phyloP scores from a whole-genome alignment of 2,888 invertebrate genomes.

The Peribatodes rhomboidaria region DNA sequence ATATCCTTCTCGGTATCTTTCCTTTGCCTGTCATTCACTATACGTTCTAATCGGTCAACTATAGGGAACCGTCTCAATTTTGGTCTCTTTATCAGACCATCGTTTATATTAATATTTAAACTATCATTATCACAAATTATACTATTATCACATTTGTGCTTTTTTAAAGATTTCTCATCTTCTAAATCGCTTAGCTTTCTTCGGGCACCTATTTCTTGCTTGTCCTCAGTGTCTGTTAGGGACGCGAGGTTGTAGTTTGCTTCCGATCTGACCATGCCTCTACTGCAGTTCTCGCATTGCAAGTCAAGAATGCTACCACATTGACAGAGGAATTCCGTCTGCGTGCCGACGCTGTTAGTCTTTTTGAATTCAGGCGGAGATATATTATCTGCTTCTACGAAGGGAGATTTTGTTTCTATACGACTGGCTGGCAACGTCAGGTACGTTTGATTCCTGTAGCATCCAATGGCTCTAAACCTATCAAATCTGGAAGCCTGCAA shows the following conservation, averaged over 20 bases:
- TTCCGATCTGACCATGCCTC: slow-evolving; percentile 77
- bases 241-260: slow-evolving; percentile 73
- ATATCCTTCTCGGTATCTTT: slow-evolving; percentile 67
- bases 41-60: slow-evolving; percentile 71
- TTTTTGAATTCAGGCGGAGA: slow-evolving; percentile 69
- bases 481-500: slow-evolving; percentile 82
- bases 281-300: slow-evolving; percentile 63
- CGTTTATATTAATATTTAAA: slow-evolving; percentile 58
- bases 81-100: slow-evolving; percentile 73
- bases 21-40: slow-evolving; percentile 68
- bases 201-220: slow-evolving; percentile 59
- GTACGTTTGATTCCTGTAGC: slow-evolving; percentile 81
- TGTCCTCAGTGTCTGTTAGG: slow-evolving; percentile 42
- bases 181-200: slow-evolving; percentile 56
- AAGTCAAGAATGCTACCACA: slow-evolving; percentile 68
- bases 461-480: slow-evolving; percentile 78
- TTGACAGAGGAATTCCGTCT: slow-evolving; percentile 73
- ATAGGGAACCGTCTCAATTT: slow-evolving; percentile 75
- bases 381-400: slow-evolving; percentile 63
- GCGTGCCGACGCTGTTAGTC: slow-evolving; percentile 74
- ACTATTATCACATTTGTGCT: slow-evolving; percentile 84
- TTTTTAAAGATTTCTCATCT: slow-evolving; percentile 70
- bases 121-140: slow-evolving; percentile 62
- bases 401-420: slow-evolving; percentile 75
- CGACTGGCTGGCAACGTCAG: slow-evolving; percentile 76